Percentiles rank a stretch among this genome's conserved stretches.
These are phyloP conservation scores for Catajapyx aquilonaris DNA, from an alignment of 1,140 invertebrate genomes.

Conservation along the genomic window DNA sequence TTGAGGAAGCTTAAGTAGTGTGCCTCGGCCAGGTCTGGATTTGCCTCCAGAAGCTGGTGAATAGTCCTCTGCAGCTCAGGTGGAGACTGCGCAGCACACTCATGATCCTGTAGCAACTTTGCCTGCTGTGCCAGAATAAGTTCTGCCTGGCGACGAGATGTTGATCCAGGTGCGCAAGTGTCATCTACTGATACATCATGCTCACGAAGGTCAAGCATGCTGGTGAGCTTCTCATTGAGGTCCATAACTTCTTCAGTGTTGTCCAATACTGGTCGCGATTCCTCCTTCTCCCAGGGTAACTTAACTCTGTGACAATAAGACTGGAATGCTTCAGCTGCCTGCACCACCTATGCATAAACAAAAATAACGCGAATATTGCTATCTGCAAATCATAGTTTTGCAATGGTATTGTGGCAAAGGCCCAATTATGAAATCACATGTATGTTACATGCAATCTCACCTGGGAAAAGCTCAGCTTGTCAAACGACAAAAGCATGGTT, in stretches of 20 bases:
- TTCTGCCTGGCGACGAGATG: constrained; percentile 69
- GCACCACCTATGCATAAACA: no score
- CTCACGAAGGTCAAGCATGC: constrained; percentile 15
- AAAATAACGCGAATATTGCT: constrained; percentile 11
- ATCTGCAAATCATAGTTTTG: constrained; percentile 5
- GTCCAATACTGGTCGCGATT: no score
- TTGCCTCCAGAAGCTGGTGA: constrained; percentile 48
- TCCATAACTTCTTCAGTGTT: constrained; percentile 3
- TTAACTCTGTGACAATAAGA: no score
- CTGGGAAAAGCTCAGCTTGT: constrained; percentile 61
- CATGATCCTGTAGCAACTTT: constrained; percentile 54
- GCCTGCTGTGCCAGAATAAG: constrained; percentile 69
- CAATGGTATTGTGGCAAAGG: not conserved
- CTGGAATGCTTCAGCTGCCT: no score
- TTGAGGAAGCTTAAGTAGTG: constrained; percentile 83
- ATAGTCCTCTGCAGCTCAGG: constrained; percentile 51
- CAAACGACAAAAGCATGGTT: constrained; percentile 53
- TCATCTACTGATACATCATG: constrained; percentile 10
- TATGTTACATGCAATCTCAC: constrained; percentile 20
- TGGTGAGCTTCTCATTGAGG: constrained; percentile 7
- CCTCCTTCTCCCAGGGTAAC: no score
- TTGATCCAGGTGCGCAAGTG: constrained; percentile 28
- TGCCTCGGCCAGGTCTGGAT: constrained; percentile 65
- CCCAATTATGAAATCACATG: constrained; percentile 11
- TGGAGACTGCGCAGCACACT: constrained; percentile 52